These are phyloP conservation scores for Papilio polytes DNA, from an alignment of 1,140 invertebrate genomes.

Conservation along the genomic window DNA sequence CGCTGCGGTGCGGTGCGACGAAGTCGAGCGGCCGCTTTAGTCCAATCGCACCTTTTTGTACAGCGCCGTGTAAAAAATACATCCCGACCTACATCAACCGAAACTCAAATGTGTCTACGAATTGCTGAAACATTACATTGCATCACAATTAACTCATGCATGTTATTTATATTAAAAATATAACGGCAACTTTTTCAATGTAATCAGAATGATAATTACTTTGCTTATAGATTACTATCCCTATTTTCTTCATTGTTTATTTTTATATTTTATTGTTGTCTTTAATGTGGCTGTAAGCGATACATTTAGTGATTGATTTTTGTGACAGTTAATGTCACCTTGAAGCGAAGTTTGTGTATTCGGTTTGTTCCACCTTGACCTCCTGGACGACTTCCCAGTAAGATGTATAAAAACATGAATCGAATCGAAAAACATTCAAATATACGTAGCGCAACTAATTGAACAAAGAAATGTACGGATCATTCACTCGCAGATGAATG, in stretches of 20 bases:
- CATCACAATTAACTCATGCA: neutral
- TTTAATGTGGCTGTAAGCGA: neutral
- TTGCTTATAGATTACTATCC: neutral
- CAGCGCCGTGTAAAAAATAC: slow-evolving; percentile 58
- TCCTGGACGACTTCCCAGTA: neutral
- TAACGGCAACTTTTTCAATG: neutral
- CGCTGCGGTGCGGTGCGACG: slow-evolving; percentile 40
- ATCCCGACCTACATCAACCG: slow-evolving; percentile 77
- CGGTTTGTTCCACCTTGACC: neutral
- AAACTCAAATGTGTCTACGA: slow-evolving; percentile 43
- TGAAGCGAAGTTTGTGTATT: neutral
- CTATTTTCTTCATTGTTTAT: neutral
- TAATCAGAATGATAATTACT: neutral
- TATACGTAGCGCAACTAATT: neutral
- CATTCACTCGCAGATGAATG: slow-evolving; percentile 11
- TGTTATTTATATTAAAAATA: neutral
- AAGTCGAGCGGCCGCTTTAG: slow-evolving; percentile 50
- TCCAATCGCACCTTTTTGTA: slow-evolving; percentile 62
- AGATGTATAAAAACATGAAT: neutral
- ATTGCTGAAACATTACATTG: slow-evolving; percentile 3
- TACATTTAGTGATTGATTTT: neutral
- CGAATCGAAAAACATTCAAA: neutral
- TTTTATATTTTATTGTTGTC: neutral
- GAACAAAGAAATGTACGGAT: neutral
- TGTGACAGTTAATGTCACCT: neutral